Percentiles rank a stretch among this genome's conserved stretches.
These are phyloP conservation scores for Pyrgilauda ruficollis DNA, from an alignment of 2,113 vertebrate species.

Conservation along the genomic window DNA sequence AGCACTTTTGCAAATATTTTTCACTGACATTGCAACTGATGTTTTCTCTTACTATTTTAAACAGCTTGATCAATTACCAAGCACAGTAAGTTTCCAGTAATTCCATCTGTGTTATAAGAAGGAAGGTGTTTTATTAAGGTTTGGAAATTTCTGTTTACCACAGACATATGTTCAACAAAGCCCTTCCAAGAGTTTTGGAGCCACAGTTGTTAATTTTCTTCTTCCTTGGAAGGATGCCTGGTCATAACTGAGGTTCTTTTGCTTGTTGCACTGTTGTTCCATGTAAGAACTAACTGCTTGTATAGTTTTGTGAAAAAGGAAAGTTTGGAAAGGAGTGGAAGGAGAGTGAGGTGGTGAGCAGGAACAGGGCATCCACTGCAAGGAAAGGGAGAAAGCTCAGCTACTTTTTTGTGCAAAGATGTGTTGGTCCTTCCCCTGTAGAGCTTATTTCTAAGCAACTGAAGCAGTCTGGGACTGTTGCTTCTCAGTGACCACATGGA, in stretches of 20 bases:
- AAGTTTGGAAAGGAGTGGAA: neutral
- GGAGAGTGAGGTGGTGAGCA: neutral
- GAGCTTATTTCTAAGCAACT: neutral
- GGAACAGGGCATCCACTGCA: neutral
- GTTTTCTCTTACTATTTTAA: constrained; percentile 22
- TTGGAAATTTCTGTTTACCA: constrained; percentile 3
- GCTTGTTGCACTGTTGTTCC: neutral
- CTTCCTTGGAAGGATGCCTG: neutral
- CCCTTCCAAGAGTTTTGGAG: neutral
- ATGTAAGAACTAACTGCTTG: neutral
- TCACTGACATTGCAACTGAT: neutral
- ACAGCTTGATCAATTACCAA: constrained; percentile 33
- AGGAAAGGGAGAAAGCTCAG: neutral
- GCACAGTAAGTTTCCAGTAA: neutral
- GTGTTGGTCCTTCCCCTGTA: neutral
- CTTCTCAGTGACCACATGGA: neutral
- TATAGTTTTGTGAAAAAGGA: neutral
- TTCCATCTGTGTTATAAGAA: constrained; percentile 1
- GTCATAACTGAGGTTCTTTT: neutral
- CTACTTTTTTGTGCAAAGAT: neutral
- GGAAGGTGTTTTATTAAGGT: neutral
- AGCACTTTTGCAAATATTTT: constrained; percentile 41
- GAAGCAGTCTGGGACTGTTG: neutral
- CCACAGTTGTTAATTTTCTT: neutral
- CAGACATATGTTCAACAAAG: neutral